Conservation (phyloP, 2,888 invertebrate genomes). For the Lacanobia oleracea region DNA sequence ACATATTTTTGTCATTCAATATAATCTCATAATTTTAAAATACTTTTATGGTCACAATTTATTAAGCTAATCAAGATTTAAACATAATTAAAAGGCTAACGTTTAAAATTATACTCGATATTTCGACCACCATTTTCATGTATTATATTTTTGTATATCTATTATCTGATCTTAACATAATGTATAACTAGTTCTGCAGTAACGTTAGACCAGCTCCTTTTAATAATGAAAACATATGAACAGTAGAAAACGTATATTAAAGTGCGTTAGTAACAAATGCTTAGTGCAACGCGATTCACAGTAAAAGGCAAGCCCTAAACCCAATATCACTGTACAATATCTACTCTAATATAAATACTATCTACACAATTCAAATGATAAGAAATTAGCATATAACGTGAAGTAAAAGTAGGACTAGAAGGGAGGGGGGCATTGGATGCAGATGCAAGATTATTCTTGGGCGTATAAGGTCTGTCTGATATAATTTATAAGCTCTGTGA, state of each 20-base stretch:
- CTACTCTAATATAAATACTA: constrained; percentile 36
- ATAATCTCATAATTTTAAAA: constrained; percentile 38
- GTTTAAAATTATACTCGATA: not conserved
- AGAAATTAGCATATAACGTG: not conserved
- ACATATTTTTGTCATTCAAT: constrained; percentile 30
- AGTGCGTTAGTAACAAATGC: constrained; percentile 49
- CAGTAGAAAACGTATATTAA: constrained; percentile 39
- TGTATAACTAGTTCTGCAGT: constrained; percentile 6
- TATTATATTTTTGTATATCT: not conserved
- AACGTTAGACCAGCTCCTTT: constrained; percentile 5
- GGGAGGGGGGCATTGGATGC: not conserved
- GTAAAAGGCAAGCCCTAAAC: constrained; percentile 30
- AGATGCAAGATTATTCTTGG: not conserved
- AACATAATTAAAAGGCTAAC: constrained; percentile 6
- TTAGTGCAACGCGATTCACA: constrained; percentile 19
- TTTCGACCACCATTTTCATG: not conserved
- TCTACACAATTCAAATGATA: constrained; percentile 17
- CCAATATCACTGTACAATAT: constrained; percentile 12
- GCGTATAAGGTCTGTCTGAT: not conserved
- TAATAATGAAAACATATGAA: constrained; percentile 22
- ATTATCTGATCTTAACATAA: not conserved
- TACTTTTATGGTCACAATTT: constrained; percentile 56
- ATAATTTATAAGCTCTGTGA: no score
- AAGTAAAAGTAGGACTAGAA: constrained; percentile 43
- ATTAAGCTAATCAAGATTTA: constrained; percentile 18